phyloP scores from a whole-genome alignment of 2,113 vertebrate genomes.

The Sinocyclocheilus anophthalmus region DNA sequence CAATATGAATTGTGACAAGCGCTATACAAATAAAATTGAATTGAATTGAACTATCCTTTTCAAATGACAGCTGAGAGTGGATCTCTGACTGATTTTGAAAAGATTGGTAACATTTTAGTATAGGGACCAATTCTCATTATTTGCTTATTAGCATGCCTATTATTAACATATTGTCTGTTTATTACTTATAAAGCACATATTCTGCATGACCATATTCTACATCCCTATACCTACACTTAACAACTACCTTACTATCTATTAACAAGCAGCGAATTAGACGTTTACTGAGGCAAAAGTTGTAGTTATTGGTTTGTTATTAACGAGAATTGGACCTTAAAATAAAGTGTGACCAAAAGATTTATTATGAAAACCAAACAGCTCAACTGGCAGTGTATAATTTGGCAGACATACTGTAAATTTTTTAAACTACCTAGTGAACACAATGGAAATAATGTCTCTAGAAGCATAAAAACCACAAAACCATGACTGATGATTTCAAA shows the following conservation, averaged over 20 bases:
- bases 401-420: neutral
- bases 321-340: too few species aligned
- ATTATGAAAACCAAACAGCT: neutral
- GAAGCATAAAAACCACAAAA: neutral
- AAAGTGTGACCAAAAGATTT: neutral
- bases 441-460: neutral
- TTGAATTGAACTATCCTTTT: neutral
- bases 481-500: neutral
- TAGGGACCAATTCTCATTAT: too few species aligned
- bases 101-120: too few species aligned
- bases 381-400: neutral
- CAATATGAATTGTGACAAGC: neutral
- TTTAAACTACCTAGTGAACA: neutral
- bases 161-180: too few species aligned
- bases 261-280: too few species aligned
- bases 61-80: too few species aligned
- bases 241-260: neutral
- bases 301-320: neutral
- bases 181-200: too few species aligned
- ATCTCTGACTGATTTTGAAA: too few species aligned
- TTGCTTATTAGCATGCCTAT: too few species aligned
- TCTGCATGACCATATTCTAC: too few species aligned
- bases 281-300: too few species aligned
- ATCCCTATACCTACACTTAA: neutral
- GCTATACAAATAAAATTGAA: neutral